A percentile compares a stretch with the other conserved stretches of the same genome.
Evolutionary conservation across 92 coral and sea anemone genomes (phyloP).

Genomic region (Palythoa grandiflora): DNA sequence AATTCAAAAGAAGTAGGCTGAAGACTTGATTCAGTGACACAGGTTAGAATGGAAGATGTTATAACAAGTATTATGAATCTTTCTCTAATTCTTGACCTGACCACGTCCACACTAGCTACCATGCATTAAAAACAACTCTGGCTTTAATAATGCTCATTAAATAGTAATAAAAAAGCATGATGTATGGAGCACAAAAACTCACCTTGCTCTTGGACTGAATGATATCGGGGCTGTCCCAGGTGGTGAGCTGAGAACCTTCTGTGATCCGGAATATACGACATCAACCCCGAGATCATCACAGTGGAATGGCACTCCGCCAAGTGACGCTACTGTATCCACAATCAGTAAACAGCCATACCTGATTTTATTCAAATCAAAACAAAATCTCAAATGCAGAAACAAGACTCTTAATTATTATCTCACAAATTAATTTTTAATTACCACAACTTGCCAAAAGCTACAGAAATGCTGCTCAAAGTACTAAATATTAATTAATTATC

Average conservation of each 20-base stretch:
- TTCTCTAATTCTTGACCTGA: no score
- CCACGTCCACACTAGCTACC: no score
- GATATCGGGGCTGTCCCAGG: conserved; percentile 48
- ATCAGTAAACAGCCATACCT: conserved; percentile 37
- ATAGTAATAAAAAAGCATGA: no score
- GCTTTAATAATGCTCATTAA: no score
- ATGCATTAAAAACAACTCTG: no score
- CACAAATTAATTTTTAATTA: no score
- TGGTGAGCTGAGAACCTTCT: conserved; percentile 43
- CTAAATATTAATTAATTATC: no score
- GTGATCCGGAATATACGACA: conserved; percentile 45
- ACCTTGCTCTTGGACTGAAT: conserved; percentile 50
- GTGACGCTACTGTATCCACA: conserved; percentile 43
- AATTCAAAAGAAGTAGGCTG: not conserved
- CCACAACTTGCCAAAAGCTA: no score
- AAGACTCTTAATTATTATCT: no score
- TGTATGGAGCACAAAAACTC: not conserved
- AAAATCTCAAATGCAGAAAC: not conserved
- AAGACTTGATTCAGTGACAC: not conserved
- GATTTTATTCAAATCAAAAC: not conserved
- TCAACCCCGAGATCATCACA: conserved; percentile 38
- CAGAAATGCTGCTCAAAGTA: no score
- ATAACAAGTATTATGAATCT: no score
- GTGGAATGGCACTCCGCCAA: conserved; percentile 41
- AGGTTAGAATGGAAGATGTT: not conserved